Evolutionary conservation across 1,140 invertebrate genomes (phyloP), one percentile per base, ranked within the genome.

Genomic region (Stratiolaelaps scimitus): DNA sequence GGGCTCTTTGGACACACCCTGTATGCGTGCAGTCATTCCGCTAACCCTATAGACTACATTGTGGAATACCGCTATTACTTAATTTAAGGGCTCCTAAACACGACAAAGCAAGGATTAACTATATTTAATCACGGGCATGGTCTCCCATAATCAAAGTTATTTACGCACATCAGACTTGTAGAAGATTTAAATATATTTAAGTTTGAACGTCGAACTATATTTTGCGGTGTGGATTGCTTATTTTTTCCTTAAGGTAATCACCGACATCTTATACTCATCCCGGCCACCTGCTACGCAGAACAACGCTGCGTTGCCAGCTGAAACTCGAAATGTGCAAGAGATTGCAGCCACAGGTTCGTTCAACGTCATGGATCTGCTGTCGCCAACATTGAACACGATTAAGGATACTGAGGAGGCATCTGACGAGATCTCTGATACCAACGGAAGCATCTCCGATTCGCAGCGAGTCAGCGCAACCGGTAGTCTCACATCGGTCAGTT

Each of bases 281-380:
- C 15, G 26, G 19, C 47, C 19, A 48, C 5, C 19, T 20, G 26
- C 26, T 26, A 60, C 13, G 53, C 17, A 17, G 53, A 17, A 29
- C 23, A 48, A 28, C 47, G 47, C 7, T 4, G 15, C 53, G 17
- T 60, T 26, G 23, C 17, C 26, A 26, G 15, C 15, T 15, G 26
- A 20, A 23, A 17, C 15, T 26, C 53, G 53, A 60, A 15, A 60
- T 2, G 26, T 7, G 15, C 26, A 28, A 20, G 5, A 1, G 15
- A 48, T 48, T 48, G 26, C 53, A 34, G 26, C 23, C 23, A 60
- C 15, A 60, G 53, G 23, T 60, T 60, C 53, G 23, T 29, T 60
- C 53, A 60, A 34, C 53, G 23, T 29, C 13, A 60, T 60, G 15
- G 20, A 15, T 10, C 23, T 15, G 10, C 26, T 60, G 10, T 60